phyloP scores from a whole-genome alignment of 2,888 invertebrate genomes.

The Sinelater perroti region DNA sequence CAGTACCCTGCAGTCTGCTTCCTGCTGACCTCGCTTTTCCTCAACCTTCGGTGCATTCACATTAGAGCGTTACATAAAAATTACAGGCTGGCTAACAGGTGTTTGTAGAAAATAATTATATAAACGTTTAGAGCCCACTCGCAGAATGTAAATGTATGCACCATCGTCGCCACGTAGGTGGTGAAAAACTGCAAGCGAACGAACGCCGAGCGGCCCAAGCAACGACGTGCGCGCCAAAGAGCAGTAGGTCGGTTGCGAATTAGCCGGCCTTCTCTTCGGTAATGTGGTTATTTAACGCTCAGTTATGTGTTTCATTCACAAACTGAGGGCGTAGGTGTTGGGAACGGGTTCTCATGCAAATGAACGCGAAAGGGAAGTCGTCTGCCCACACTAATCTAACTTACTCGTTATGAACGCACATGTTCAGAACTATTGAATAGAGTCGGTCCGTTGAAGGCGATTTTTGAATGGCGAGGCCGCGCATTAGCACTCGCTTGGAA shows the following conservation, averaged over 20 bases:
- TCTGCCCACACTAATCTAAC: conserved; percentile 49
- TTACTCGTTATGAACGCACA: conserved; percentile 32
- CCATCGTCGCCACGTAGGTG: conserved; percentile 19
- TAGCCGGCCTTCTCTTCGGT: conserved; percentile 32
- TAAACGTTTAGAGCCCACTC: conserved; percentile 29
- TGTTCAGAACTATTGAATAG: conserved; percentile 28
- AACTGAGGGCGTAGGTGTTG: conserved; percentile 47
- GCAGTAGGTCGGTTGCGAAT: conserved; percentile 38
- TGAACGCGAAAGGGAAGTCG: conserved; percentile 55
- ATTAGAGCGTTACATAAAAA: conserved; percentile 12
- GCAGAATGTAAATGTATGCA: not conserved
- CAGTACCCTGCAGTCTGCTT: too few relatives aligned
- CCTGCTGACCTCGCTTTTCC: too few relatives aligned
- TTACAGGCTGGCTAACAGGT: conserved; percentile 12
- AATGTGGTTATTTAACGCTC: conserved; percentile 49
- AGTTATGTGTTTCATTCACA: conserved; percentile 52
- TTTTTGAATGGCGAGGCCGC: conserved; percentile 18
- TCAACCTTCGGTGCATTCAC: not conserved
- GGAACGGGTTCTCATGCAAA: conserved; percentile 54
- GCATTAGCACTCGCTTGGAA: too few relatives aligned
- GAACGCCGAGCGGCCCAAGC: conserved; percentile 20
- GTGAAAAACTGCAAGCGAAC: conserved; percentile 24
- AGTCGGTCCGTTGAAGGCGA: conserved; percentile 24
- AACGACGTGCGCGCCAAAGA: conserved; percentile 28
- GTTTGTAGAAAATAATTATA: conserved; percentile 28